Base-by-base conservation (phyloP, 2,888 invertebrate genomes). In the Epistrophe grossulariae region DNA sequence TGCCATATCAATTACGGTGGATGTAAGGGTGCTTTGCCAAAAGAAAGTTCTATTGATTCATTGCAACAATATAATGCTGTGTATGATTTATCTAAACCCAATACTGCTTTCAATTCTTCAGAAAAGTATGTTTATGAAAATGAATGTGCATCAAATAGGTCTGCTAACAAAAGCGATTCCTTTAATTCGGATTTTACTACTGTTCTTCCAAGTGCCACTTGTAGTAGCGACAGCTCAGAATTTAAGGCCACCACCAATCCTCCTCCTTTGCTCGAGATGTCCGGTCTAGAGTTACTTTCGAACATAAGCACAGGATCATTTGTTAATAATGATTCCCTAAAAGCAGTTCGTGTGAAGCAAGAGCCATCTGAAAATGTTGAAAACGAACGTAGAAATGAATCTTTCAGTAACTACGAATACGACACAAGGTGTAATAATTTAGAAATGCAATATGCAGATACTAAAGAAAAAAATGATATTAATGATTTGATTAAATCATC, bases 201-300 rank as follows among this genome's bases (percentile, higher is more conserved):
- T 40, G 11, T 45, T 35, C 28, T 59, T 50, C 17, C 68, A 50
- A 71, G 17, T 19, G 10, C 45, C 11, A 66, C 77, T 15, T 19
- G 31, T 31, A 48, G 13, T 48, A 24, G 5, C 43, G 62, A 76
- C 38, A 70, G 9, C 48, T 52, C 24, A 17, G 31, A 48, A n/a
- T 55, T 59, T 13, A 84, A 68, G 48, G 2, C 13, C 11, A 43
- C 66, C 84, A 38, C 57, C 83, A 90, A 62, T 68, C 62, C 89
- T 62, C 50, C 89, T 9, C 45, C 87, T 9, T 92, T 93, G 17
- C 95, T 96, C 0, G 97, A 97, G 91, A 93, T 97, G 9, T 97
- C 97, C 89, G 97, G 97, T 0, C 92, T 98, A 43, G 97, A 97
- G 91, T 92, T 97, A 52, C 92, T 97, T 31, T 97, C 97, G 0